Percentiles rank a stretch among this genome's conserved stretches.
These are phyloP conservation scores for Rotaria magnacalcarata DNA, from an alignment of 2,888 invertebrate genomes.

Conservation along the genomic window DNA sequence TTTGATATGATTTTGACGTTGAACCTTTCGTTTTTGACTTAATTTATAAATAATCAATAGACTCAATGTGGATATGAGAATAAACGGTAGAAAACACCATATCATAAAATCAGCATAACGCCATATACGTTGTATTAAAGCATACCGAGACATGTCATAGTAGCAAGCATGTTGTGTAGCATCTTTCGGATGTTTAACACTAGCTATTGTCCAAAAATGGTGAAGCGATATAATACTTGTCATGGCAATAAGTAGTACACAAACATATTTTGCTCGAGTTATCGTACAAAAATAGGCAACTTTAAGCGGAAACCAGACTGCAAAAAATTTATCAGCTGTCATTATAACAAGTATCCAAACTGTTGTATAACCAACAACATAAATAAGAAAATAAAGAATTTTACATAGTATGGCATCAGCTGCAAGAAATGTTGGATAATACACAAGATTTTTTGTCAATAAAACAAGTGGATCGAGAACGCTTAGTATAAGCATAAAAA, in stretches of 20 bases:
- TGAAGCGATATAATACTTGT: conserved; percentile 30
- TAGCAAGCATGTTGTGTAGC: background rate
- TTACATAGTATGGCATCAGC: background rate
- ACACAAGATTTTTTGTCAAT: conserved; percentile 24
- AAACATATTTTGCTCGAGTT: conserved; percentile 12
- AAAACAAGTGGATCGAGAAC: conserved; percentile 24
- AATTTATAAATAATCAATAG: conserved; percentile 31
- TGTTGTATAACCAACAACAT: background rate
- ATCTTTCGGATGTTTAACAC: background rate
- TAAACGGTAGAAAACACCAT: conserved; percentile 33
- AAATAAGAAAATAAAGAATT: conserved; percentile 1
- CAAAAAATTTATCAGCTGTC: conserved; percentile 30
- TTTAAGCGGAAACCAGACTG: conserved; percentile 18
- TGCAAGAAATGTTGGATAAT: background rate
- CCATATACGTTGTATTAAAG: background rate
- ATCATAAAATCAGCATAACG: background rate
- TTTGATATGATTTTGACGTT: background rate
- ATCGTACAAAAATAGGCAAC: background rate
- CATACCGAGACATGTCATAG: background rate
- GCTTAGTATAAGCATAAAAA: conserved; percentile 18
- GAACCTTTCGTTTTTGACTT: background rate
- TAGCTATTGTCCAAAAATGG: background rate
- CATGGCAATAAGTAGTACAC: background rate
- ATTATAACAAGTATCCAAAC: conserved; percentile 25
- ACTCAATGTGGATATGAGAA: background rate